These are phyloP conservation scores for Elephantulus edwardii DNA, from an alignment of 2,113 vertebrate genomes.

Conservation along the genomic window DNA sequence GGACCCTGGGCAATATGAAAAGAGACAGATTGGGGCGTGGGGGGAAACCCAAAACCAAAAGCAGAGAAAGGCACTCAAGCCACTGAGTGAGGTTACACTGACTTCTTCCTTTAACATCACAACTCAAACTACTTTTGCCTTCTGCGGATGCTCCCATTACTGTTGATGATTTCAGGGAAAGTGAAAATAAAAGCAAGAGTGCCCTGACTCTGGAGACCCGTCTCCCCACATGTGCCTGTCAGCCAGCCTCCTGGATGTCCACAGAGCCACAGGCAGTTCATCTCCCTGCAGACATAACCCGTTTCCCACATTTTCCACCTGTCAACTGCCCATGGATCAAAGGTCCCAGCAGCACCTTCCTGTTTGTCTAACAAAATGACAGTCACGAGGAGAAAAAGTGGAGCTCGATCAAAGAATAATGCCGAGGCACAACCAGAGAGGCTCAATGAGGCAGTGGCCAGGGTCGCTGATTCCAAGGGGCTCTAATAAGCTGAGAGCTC, in stretches of 20 bases:
- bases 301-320: not conserved
- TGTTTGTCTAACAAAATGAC: not conserved
- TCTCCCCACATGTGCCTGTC: no score
- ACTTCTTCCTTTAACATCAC: not conserved
- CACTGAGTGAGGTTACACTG: no score
- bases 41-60: no score
- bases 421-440: not conserved
- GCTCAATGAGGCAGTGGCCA: not conserved
- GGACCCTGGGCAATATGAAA: not conserved
- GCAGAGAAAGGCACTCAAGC: no score
- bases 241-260: not conserved
- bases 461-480: not conserved
- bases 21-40: no score
- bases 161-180: not conserved
- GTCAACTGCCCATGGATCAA: not conserved
- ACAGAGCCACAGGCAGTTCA: fast-evolving
- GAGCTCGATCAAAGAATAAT: not conserved
- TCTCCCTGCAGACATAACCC: not conserved
- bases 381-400: not conserved
- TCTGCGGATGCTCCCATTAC: not conserved
- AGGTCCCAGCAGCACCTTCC: not conserved
- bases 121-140: not conserved
- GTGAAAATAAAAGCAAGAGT: not conserved
- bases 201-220: not conserved
- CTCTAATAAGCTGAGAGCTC: no score